These are phyloP conservation scores for Spodoptera frugiperda DNA, from an alignment of 1,140 invertebrate genomes.

Conservation along the genomic window DNA sequence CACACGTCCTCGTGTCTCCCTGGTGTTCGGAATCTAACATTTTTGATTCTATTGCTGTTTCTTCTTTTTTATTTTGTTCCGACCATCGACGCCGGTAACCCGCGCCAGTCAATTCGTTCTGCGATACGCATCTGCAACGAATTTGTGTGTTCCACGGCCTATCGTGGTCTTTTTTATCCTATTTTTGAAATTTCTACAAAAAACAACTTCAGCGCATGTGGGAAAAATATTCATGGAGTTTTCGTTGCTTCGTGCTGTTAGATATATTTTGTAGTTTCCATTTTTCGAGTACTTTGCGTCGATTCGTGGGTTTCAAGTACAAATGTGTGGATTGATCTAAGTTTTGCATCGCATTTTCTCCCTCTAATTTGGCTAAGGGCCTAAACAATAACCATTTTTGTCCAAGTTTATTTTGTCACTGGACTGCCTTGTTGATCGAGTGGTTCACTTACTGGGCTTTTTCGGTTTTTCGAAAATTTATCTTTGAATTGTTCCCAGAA, in stretches of 20 bases:
- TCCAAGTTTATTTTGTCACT: neutral
- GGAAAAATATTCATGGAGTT: conserved; percentile 42
- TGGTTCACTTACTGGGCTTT: too few relatives aligned
- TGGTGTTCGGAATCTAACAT: conserved; percentile 59
- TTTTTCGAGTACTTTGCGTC: conserved; percentile 5
- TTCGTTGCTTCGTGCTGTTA: conserved; percentile 24
- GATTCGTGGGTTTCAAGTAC: neutral
- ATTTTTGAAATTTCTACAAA: conserved; percentile 25
- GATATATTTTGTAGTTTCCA: conserved; percentile 19
- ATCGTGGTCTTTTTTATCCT: conserved; percentile 30
- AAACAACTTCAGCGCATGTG: conserved; percentile 11
- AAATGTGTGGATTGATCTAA: neutral
- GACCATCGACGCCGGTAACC: conserved; percentile 56
- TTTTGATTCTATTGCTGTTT: conserved; percentile 51
- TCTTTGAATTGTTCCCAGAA: too few relatives aligned
- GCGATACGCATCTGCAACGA: conserved; percentile 59
- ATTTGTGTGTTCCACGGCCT: conserved; percentile 56
- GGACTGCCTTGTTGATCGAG: too few relatives aligned
- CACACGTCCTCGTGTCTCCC: conserved; percentile 57
- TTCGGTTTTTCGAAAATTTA: too few relatives aligned
- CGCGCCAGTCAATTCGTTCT: conserved; percentile 69
- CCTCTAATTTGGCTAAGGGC: neutral
- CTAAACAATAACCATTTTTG: neutral
- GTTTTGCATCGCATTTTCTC: neutral
- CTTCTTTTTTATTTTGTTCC: conserved; percentile 56